phyloP scores from a whole-genome alignment of 2,113 vertebrate genomes.

The Camelus bactrianus region DNA sequence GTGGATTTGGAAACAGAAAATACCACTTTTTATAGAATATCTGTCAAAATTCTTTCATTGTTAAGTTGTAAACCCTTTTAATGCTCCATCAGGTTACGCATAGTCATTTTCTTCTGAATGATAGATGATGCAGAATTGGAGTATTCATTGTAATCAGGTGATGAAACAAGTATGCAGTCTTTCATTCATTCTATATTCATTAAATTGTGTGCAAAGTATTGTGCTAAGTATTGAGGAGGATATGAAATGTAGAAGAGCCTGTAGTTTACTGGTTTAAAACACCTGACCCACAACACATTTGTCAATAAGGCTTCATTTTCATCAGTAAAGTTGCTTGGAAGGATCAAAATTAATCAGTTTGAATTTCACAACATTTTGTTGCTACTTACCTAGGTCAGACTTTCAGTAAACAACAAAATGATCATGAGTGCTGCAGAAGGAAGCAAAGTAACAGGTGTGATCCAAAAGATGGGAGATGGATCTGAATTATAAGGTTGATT shows the following conservation, averaged over 20 bases:
- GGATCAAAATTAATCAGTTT: not conserved
- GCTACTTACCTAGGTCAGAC: not conserved
- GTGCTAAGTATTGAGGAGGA: not conserved
- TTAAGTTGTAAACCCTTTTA: conserved; percentile 57
- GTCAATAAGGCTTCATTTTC: not conserved
- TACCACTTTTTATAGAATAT: conserved; percentile 5
- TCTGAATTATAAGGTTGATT: not conserved
- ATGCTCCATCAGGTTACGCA: not conserved
- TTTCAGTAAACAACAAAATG: conserved; percentile 11
- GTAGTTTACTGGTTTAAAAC: not conserved
- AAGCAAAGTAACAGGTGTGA: not conserved
- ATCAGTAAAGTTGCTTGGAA: not conserved
- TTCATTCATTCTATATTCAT: conserved; percentile 28
- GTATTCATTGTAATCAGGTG: conserved; percentile 37
- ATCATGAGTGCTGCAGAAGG: not conserved
- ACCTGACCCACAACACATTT: not conserved
- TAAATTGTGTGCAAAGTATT: not conserved
- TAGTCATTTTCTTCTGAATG: conserved; percentile 47
- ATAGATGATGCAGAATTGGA: conserved; percentile 11
- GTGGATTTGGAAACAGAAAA: conserved; percentile 43
- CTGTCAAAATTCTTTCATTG: not conserved
- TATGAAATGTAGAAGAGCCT: conserved; percentile 28
- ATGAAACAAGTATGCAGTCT: not conserved
- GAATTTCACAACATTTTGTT: not conserved
- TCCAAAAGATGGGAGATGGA: not conserved